Percentiles rank a stretch among this genome's conserved stretches.
Evolutionary conservation across 1,140 invertebrate species (phyloP).

Genomic region (Meloidogyne exigua): DNA sequence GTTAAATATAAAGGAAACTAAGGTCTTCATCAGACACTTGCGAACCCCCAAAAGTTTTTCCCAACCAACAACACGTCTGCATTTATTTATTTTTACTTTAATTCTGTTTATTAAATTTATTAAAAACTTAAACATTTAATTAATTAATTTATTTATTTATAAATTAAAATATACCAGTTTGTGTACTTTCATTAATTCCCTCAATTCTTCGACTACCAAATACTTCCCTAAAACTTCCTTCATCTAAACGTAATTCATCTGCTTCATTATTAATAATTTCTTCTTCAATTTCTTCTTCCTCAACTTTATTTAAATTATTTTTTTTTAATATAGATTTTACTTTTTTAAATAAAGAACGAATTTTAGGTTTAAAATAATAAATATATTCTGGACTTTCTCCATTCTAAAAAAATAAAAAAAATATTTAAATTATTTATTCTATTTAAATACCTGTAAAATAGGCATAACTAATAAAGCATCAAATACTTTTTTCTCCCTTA

Average conservation of each 20-base stretch:
- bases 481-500: neutral
- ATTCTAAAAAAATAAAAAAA: neutral
- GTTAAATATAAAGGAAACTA: no score
- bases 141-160: neutral
- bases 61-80: no score
- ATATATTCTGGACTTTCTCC: neutral
- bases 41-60: no score
- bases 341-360: neutral
- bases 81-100: no score
- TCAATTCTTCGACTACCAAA: neutral
- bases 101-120: no score
- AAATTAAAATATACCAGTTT: neutral
- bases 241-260: neutral
- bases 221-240: neutral
- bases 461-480: neutral
- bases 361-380: neutral
- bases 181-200: neutral
- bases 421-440: neutral
- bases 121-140: no score
- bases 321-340: neutral
- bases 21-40: no score
- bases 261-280: constrained; percentile 1
- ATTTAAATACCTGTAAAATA: neutral
- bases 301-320: constrained; percentile 1
- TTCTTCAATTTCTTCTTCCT: neutral